phyloP scores from a whole-genome alignment of 2,888 invertebrate species.

The Trachelus tabidus region DNA sequence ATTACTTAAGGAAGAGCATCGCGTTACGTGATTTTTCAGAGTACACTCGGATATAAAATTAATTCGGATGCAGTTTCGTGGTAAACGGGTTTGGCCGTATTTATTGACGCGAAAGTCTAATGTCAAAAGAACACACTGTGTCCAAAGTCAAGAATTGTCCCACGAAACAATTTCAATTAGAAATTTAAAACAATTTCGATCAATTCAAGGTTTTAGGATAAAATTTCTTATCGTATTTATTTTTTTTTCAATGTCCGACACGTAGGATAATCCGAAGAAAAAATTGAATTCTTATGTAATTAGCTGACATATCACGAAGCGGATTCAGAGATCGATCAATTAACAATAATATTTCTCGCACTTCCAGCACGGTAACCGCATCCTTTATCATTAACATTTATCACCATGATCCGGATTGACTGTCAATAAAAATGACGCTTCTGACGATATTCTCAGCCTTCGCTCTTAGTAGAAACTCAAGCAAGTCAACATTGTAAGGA shows the following conservation, averaged over 20 bases:
- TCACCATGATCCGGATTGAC: neutral
- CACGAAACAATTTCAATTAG: neutral
- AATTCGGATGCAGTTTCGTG: neutral
- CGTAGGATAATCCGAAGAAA: neutral
- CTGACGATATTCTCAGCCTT: neutral
- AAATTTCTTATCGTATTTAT: neutral
- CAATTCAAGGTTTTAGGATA: neutral
- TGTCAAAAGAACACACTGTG: neutral
- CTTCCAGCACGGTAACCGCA: neutral
- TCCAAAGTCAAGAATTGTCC: neutral
- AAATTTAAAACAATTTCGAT: neutral
- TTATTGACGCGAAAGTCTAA: neutral
- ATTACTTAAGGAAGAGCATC: neutral
- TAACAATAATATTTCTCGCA: neutral
- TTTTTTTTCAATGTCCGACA: neutral
- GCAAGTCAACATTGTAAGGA: neutral
- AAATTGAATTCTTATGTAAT: neutral
- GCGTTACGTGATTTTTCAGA: neutral
- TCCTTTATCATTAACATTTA: neutral
- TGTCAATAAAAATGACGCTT: neutral
- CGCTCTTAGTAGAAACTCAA: neutral
- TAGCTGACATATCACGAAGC: neutral
- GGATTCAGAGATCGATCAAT: neutral
- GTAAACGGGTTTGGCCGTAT: neutral
- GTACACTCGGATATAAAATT: neutral